These are phyloP conservation scores for Lithophane socia DNA, from an alignment of 2,888 invertebrate genomes.

Conservation along the genomic window DNA sequence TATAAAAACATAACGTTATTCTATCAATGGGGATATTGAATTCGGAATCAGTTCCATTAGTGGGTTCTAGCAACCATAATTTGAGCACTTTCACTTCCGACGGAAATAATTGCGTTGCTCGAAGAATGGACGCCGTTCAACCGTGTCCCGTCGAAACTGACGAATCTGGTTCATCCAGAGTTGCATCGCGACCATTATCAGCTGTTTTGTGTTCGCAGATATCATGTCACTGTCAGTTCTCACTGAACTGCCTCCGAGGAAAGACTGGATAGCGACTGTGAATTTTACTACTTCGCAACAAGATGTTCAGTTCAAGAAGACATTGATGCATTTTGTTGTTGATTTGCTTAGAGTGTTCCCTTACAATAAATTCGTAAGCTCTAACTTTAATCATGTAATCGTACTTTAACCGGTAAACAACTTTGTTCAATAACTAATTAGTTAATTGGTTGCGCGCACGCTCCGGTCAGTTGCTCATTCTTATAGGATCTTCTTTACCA, in stretches of 20 bases:
- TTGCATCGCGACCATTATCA: slow-evolving; percentile 17
- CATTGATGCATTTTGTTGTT: slow-evolving; percentile 78
- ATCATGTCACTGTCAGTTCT: slow-evolving; percentile 80
- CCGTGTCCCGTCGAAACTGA: slow-evolving; percentile 45
- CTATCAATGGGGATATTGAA: slow-evolving; percentile 37
- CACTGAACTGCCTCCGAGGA: slow-evolving; percentile 79
- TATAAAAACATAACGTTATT: not conserved
- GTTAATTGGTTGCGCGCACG: too few species aligned
- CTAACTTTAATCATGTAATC: not conserved
- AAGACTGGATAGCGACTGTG: slow-evolving; percentile 78
- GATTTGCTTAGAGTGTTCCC: slow-evolving; percentile 78
- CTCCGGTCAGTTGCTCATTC: not conserved
- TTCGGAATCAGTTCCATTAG: slow-evolving; percentile 39
- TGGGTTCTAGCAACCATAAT: slow-evolving; percentile 47
- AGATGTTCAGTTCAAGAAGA: slow-evolving; percentile 84
- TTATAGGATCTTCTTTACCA: not conserved
- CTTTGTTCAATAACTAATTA: too few species aligned
- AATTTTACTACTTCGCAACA: slow-evolving; percentile 74
- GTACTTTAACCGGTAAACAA: too few species aligned
- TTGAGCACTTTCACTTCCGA: slow-evolving; percentile 65
- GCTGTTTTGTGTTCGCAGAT: slow-evolving; percentile 41
- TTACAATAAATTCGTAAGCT: slow-evolving; percentile 79
- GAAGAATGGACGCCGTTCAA: slow-evolving; percentile 55
- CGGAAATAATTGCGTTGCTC: slow-evolving; percentile 51
- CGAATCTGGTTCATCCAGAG: slow-evolving; percentile 53